Evolutionary conservation across 2,113 vertebrate genomes (phyloP).

Genomic region (Zingel zingel): DNA sequence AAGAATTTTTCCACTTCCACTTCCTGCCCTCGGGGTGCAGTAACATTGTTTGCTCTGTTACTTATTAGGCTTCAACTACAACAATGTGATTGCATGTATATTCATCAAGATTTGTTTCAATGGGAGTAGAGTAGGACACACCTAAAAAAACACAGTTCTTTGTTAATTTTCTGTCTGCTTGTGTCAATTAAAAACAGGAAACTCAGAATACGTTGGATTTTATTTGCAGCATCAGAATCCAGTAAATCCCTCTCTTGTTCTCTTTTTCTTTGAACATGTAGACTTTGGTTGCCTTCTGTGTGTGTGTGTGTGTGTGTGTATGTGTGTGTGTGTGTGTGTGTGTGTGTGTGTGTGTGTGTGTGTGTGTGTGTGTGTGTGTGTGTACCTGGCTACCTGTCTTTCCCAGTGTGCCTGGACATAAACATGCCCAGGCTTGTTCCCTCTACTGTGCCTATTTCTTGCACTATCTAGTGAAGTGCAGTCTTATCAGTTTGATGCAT

Average conservation of each 20-base stretch:
- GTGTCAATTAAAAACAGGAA: constrained; percentile 35
- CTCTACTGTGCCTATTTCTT: constrained; percentile 35
- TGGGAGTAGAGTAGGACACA: neutral
- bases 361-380: neutral
- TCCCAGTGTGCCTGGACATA: constrained; percentile 33
- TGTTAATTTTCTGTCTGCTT: constrained; percentile 38
- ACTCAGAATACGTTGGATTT: constrained; percentile 14
- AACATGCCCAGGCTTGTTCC: constrained; percentile 78
- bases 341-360: too few species aligned
- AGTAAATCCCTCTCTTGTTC: constrained; percentile 12
- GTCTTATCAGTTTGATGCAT: constrained; percentile 55
- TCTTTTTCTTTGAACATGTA: constrained; percentile 7
- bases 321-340: too few species aligned
- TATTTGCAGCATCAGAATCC: constrained; percentile 28
- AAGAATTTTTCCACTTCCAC: constrained; percentile 73
- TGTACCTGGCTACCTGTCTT: constrained; percentile 16
- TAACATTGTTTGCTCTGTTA: constrained; percentile 71
- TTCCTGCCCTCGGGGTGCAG: constrained; percentile 66
- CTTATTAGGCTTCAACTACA: constrained; percentile 62
- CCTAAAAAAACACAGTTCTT: constrained; percentile 26
- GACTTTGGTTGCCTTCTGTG: neutral
- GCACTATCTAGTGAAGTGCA: constrained; percentile 40
- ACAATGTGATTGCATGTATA: constrained; percentile 44
- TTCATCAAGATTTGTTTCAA: constrained; percentile 23
- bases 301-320: constrained; percentile 5